Conservation (phyloP, 2,113 vertebrate genomes). For the Macquaria ambigua region DNA sequence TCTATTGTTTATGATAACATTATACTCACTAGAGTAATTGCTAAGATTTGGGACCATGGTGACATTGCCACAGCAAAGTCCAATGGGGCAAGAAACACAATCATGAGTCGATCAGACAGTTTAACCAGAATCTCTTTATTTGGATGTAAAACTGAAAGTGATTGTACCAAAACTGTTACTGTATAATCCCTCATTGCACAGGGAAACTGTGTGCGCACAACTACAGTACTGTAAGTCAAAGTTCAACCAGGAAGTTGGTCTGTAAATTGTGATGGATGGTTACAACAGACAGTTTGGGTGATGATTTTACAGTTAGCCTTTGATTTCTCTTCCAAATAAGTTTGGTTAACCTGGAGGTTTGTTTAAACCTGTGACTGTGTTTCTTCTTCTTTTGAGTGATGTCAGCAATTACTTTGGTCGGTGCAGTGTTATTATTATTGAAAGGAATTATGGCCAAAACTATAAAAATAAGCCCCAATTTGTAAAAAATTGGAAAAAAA, state of each 20-base stretch:
- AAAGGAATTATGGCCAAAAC: background rate
- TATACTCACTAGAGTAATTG: background rate
- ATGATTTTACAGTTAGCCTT: too few species aligned
- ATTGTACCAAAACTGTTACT: background rate
- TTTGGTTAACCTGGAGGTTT: too few species aligned
- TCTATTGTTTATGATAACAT: background rate
- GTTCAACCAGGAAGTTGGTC: too few species aligned
- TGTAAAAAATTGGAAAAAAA: too few species aligned
- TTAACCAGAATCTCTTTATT: background rate
- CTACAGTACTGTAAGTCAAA: background rate
- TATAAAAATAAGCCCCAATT: too few species aligned
- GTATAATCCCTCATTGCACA: background rate
- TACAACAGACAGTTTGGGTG: too few species aligned
- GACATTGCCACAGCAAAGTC: background rate
- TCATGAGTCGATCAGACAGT: background rate
- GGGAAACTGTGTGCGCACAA: background rate
- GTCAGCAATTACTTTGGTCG: background rate
- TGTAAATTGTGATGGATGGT: too few species aligned
- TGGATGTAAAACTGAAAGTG: background rate
- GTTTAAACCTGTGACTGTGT: background rate
- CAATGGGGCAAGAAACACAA: background rate
- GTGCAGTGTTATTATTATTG: background rate
- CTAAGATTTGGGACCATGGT: background rate
- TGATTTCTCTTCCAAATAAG: too few species aligned
- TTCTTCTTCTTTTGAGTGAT: background rate